Evolutionary conservation across 2,888 invertebrate species (phyloP).

Genomic region (Melanostoma mellinum): DNA sequence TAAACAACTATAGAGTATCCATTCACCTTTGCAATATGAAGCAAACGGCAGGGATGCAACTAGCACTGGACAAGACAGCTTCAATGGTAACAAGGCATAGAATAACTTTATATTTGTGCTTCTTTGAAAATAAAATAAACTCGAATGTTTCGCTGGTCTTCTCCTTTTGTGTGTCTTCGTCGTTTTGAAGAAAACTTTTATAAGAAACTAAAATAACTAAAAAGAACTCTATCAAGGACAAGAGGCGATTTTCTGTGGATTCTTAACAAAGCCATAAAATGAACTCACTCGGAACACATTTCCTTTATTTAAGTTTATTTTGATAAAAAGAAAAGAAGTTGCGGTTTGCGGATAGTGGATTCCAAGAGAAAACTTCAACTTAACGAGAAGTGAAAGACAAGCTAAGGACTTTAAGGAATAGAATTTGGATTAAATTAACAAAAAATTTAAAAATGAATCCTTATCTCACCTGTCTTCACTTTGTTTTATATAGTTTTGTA

Average conservation of each 20-base stretch:
- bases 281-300: constrained; percentile 35
- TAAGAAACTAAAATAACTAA: constrained; percentile 25
- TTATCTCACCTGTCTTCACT: no score
- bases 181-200: neutral
- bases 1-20: neutral
- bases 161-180: neutral
- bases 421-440: no score
- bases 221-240: constrained; percentile 33
- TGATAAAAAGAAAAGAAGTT: constrained; percentile 2
- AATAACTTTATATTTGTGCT: neutral
- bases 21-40: neutral
- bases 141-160: neutral
- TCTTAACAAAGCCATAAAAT: constrained; percentile 24
- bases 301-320: constrained; percentile 25
- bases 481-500: no score
- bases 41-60: neutral
- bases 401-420: no score
- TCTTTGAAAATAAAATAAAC: constrained; percentile 5
- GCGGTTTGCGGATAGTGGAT: constrained; percentile 14
- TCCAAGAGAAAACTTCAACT: neutral
- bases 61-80: no score
- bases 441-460: no score
- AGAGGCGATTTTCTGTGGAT: constrained; percentile 26
- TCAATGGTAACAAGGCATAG: neutral
- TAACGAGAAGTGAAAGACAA: no score